These are phyloP conservation scores for Prunella himalayana DNA, from an alignment of 2,113 vertebrate species.

Conservation along the genomic window DNA sequence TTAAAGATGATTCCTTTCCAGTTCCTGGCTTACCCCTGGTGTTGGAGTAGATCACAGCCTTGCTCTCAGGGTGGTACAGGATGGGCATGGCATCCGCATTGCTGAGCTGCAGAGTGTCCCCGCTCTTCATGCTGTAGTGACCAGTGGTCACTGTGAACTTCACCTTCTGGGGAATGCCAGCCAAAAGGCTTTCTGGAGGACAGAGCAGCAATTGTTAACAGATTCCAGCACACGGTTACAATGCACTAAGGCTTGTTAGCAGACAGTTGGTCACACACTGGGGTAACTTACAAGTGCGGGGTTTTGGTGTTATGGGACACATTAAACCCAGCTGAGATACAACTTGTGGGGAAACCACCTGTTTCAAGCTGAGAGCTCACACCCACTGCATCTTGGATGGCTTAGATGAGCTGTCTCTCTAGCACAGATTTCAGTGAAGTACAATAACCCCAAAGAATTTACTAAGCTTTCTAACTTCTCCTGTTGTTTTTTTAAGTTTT, in stretches of 20 bases:
- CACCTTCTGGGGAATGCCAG: conserved; percentile 92
- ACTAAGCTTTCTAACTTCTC: background rate
- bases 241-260: background rate
- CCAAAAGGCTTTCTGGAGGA: conserved; percentile 87
- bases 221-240: background rate
- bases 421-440: background rate
- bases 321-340: background rate
- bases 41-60: conserved; percentile 81
- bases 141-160: conserved; percentile 92
- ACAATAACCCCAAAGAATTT: background rate
- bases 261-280: background rate
- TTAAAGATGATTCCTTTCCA: background rate
- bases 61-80: conserved; percentile 75
- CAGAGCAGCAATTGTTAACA: background rate
- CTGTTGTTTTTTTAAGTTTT: too few relatives aligned
- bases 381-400: background rate
- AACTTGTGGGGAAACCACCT: background rate
- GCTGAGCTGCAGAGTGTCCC: conserved; percentile 93
- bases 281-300: background rate
- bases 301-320: background rate
- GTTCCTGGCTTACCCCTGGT: conserved; percentile 68
- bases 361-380: background rate
- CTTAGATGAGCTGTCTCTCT: background rate
- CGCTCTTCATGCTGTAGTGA: conserved; percentile 88
- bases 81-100: conserved; percentile 88